phyloP scores from a whole-genome alignment of 2,113 vertebrate genomes.

The Arvicanthis niloticus region DNA sequence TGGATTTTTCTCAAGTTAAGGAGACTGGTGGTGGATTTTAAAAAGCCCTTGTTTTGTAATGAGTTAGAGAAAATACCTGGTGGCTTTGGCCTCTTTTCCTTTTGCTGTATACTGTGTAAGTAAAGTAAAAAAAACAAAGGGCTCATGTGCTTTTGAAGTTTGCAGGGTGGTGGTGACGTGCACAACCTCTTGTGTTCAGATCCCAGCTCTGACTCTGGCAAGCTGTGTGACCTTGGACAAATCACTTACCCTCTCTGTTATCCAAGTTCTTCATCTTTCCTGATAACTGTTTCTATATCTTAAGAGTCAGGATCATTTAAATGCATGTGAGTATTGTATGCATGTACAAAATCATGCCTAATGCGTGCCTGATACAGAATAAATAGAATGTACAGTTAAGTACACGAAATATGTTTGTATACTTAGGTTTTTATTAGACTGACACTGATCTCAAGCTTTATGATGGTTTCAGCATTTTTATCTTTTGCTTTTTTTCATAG shows the following conservation, averaged over 20 bases:
- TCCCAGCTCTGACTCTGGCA: background rate
- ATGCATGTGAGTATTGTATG: background rate
- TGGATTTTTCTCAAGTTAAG: slow-evolving; percentile 30
- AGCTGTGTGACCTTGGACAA: slow-evolving; percentile 53
- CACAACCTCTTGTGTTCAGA: background rate
- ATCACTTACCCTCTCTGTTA: slow-evolving; percentile 40
- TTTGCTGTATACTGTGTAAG: background rate
- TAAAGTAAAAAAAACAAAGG: slow-evolving; percentile 12
- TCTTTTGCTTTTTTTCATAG: background rate
- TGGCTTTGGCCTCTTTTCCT: slow-evolving; percentile 35
- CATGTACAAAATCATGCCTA: background rate
- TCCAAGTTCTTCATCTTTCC: slow-evolving; percentile 7
- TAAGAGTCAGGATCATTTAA: background rate
- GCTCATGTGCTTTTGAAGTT: slow-evolving; percentile 11
- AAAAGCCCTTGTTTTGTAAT: slow-evolving; percentile 23
- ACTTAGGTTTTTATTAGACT: background rate
- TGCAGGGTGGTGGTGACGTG: background rate
- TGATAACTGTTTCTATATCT: background rate
- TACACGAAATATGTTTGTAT: slow-evolving; percentile 13
- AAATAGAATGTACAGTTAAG: background rate
- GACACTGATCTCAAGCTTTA: slow-evolving; percentile 24
- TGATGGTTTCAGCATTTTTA: background rate
- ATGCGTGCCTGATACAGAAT: background rate
- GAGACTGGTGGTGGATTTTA: slow-evolving; percentile 6
- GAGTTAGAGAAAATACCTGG: background rate